phyloP scores from a whole-genome alignment of 1,140 invertebrate species.

The Leptinotarsa texana region DNA sequence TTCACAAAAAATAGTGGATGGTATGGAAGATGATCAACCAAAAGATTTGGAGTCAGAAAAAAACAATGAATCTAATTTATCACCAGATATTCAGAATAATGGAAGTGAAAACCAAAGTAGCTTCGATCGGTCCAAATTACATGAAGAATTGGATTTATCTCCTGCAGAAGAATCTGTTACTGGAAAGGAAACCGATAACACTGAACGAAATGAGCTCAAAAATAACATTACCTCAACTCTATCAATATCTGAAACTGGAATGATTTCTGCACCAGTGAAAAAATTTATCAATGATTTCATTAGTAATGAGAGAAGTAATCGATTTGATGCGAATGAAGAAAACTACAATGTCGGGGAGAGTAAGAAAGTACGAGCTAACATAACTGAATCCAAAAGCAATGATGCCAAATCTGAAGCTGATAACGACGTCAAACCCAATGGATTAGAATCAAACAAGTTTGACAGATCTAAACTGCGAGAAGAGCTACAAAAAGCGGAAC shows the following conservation, averaged over 20 bases:
- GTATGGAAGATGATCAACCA: background rate
- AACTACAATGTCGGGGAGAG: background rate
- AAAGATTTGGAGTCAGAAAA: background rate
- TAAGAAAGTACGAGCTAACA: background rate
- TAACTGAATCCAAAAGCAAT: background rate
- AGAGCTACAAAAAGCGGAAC: constrained; percentile 22
- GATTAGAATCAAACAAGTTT: background rate
- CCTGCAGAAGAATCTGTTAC: background rate
- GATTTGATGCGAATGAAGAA: constrained; percentile 10
- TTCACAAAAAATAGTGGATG: too few relatives aligned
- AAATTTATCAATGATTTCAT: constrained; percentile 8
- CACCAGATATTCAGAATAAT: background rate
- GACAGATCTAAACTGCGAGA: background rate
- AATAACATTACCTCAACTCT: background rate
- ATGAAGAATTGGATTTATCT: background rate
- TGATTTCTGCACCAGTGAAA: background rate
- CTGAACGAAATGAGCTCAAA: background rate
- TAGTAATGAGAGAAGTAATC: background rate
- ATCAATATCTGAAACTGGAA: background rate
- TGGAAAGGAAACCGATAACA: background rate
- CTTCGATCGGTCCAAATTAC: background rate
- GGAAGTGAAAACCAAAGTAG: background rate
- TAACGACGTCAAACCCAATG: background rate
- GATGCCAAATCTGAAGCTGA: background rate
- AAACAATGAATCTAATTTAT: background rate